Base-by-base conservation (phyloP, 2,797 vertebrate genomes). In the Tokudaia muenninki region DNA sequence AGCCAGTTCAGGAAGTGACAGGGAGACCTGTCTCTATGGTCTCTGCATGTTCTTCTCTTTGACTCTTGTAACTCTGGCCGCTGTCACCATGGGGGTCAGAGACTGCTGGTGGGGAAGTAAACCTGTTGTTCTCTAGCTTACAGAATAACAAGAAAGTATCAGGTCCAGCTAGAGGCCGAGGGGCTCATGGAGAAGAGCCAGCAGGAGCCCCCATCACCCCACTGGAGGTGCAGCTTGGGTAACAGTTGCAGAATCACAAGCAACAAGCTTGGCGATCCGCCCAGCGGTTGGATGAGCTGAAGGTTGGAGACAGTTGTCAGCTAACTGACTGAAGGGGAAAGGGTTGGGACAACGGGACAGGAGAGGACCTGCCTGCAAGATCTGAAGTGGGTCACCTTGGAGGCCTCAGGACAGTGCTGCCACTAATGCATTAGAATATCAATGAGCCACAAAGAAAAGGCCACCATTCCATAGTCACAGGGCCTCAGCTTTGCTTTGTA, bases 211-310 rank as follows among this genome's bases (percentile, higher is more conserved):
- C 72, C 8, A 2, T 5, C 65, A 34, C 0, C 55, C 31, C 44
- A 13, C 26, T 13, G 44, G 26, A 52, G 47, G 12, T 1, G 14
- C 31, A 37, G 10, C 2, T 13, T 3, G 0, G 16, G 8, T 19
- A 11, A 29, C 11, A 6, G 61, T 8, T 44, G 2, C 17, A 65
- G 59, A 16, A 57, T 61, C 24, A 17, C 2, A 2, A 2, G 34
- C 17, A 31, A 0, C 12, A 11, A n/a, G 13, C 72, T 21, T 4
- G 0, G 77, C 7, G 6, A 24, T 2, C 19, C 4, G 47, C 19
- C 1, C 74, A 1, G 0, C 6, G 0, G 61, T 0, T 0, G 41
- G 2, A 8, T 14, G 8, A n/a, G 50, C 37, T 0, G 4, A 61
- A 61, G 24, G 2, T 2, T 19, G 16, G 52, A 2, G 47, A 10